Percentiles rank a stretch among this genome's conserved stretches.
Evolutionary conservation across 2,888 invertebrate genomes (phyloP).

Genomic region (Oxycera nigricornis): DNA sequence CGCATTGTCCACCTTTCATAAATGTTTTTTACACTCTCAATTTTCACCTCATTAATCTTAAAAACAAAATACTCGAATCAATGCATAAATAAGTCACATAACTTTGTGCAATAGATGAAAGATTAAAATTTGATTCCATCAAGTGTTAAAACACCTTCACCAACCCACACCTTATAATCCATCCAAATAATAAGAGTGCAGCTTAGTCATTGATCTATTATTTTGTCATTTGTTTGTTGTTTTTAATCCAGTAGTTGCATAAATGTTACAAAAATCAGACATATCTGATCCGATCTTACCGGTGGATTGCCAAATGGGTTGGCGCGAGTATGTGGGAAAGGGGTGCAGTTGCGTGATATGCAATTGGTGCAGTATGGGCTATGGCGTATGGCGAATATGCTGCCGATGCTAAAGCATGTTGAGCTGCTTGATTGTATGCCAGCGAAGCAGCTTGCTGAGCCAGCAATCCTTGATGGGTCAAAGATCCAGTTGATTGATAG

Average conservation of each 20-base stretch:
- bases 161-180: too few species aligned
- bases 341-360: constrained; percentile 10
- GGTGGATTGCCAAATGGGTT: constrained; percentile 18
- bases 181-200: too few species aligned
- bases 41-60: too few species aligned
- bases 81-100: too few species aligned
- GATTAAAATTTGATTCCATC: too few species aligned
- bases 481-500: neutral
- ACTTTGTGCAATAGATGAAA: too few species aligned
- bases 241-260: constrained; percentile 7
- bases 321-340: constrained; percentile 25
- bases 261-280: constrained; percentile 1
- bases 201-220: too few species aligned
- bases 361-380: constrained; percentile 38
- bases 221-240: neutral
- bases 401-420: neutral
- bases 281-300: neutral
- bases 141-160: too few species aligned
- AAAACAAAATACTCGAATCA: too few species aligned
- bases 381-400: constrained; percentile 25
- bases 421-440: constrained; percentile 18
- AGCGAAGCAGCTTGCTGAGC: constrained; percentile 42
- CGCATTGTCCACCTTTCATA: too few species aligned
- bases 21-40: too few species aligned
- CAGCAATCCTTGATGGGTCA: neutral